These are phyloP conservation scores for Coilia nasus DNA, from an alignment of 2,797 vertebrate genomes.

Conservation along the genomic window DNA sequence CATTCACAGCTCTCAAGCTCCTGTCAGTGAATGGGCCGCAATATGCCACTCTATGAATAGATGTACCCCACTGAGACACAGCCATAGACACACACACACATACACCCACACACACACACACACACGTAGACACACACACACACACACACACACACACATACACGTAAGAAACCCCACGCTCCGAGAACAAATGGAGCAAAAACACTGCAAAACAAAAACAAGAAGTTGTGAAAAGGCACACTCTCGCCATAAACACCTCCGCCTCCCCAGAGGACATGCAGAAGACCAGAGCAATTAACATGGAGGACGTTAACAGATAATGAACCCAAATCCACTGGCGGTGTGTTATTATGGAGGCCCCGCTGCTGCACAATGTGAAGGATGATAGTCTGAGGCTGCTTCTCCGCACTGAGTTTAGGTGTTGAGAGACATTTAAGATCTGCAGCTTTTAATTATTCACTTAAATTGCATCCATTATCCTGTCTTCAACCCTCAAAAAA, in stretches of 20 bases:
- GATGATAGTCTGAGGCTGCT: not conserved
- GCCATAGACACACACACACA: conserved; percentile 23
- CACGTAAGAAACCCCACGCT: not conserved
- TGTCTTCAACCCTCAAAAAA: not conserved
- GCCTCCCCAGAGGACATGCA: conserved; percentile 38
- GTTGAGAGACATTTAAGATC: not conserved
- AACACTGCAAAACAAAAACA: conserved; percentile 30
- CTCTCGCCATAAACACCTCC: conserved; percentile 54
- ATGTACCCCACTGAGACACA: conserved; percentile 28
- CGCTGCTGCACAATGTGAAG: conserved; percentile 10
- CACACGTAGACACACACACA: not conserved
- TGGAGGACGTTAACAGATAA: conserved; percentile 50
- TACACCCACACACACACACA: conserved; percentile 11
- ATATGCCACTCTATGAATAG: conserved; percentile 25
- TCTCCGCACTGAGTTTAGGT: conserved; percentile 6
- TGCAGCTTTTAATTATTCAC: conserved; percentile 18
- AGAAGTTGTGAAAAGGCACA: conserved; percentile 45
- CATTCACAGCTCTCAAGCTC: not conserved
- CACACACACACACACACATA: not conserved
- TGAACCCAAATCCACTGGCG: conserved; percentile 37
- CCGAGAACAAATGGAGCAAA: conserved; percentile 41
- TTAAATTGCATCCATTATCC: conserved; percentile 8
- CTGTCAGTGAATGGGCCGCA: conserved; percentile 24
- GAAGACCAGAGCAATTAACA: conserved; percentile 54
- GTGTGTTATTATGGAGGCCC: conserved; percentile 30